Evolutionary conservation across 1,140 invertebrate species (phyloP).

Genomic region (Eubasilissa regina): DNA sequence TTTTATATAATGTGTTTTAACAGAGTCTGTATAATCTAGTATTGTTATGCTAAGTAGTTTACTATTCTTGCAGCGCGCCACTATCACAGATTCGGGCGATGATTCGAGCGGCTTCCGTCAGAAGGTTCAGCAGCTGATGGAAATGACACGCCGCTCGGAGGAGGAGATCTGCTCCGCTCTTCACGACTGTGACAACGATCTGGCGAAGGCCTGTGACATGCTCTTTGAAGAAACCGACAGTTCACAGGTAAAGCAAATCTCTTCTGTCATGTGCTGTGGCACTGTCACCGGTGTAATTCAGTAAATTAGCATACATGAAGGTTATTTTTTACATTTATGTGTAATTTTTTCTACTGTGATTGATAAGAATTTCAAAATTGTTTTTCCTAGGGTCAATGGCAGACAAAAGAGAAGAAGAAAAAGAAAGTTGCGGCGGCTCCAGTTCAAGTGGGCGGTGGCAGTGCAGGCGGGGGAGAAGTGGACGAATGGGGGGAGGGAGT

Average conservation of each 20-base stretch:
- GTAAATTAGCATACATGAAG: background rate
- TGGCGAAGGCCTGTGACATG: conserved; percentile 77
- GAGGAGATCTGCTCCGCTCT: conserved; percentile 88
- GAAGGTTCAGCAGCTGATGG: conserved; percentile 84
- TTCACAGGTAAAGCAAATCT: conserved; percentile 65
- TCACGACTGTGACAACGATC: conserved; percentile 86
- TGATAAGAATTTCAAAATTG: background rate
- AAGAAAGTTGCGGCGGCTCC: conserved; percentile 78
- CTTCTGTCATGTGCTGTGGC: background rate
- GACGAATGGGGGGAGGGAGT: conserved; percentile 64
- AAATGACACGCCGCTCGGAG: conserved; percentile 84
- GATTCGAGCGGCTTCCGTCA: conserved; percentile 40
- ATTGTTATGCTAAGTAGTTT: background rate
- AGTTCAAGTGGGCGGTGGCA: conserved; percentile 65
- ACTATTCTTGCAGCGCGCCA: background rate
- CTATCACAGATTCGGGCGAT: conserved; percentile 11
- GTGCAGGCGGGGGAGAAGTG: conserved; percentile 66
- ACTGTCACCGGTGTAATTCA: background rate
- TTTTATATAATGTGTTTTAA: conserved; percentile 12
- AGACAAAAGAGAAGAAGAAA: conserved; percentile 88
- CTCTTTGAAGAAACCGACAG: conserved; percentile 67
- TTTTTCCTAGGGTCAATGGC: conserved; percentile 79
- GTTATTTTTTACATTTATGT: no score
- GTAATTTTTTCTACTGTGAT: background rate
- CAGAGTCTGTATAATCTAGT: background rate